Evolutionary conservation across 2,113 vertebrate genomes (phyloP).

Genomic region (Euleptes europaea): DNA sequence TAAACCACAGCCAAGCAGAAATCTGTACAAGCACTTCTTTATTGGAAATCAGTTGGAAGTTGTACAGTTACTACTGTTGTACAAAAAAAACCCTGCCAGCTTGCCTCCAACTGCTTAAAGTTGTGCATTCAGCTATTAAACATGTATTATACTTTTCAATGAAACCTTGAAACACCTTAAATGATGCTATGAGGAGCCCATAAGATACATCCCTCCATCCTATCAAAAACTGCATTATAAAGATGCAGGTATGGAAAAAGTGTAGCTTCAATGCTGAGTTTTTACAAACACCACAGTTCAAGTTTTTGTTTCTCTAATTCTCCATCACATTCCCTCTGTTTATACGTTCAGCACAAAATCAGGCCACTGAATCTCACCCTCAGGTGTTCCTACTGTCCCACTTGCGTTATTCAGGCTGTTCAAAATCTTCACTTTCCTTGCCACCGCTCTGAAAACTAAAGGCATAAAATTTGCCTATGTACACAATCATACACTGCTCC

Average conservation of each 20-base stretch:
- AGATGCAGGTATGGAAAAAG: neutral
- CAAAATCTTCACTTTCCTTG: conserved; percentile 36
- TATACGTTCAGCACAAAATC: conserved; percentile 25
- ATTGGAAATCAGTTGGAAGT: conserved; percentile 58
- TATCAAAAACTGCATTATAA: neutral
- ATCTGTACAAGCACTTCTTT: conserved; percentile 64
- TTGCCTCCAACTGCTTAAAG: conserved; percentile 42
- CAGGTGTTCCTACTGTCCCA: neutral
- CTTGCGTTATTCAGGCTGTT: neutral
- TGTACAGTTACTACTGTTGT: conserved; percentile 55
- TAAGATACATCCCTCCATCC: neutral
- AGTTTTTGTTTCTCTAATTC: neutral
- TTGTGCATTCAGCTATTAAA: conserved; percentile 36
- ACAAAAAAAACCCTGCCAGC: conserved; percentile 56
- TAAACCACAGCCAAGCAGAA: neutral
- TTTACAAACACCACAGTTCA: conserved; percentile 41
- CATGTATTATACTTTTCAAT: conserved; percentile 22
- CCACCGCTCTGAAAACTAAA: conserved; percentile 40
- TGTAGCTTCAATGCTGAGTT: conserved; percentile 17
- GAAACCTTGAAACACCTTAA: conserved; percentile 38
- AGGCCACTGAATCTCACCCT: neutral
- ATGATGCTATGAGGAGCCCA: neutral
- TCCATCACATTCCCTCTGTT: neutral
- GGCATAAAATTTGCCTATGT: conserved; percentile 31
- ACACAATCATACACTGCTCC: conserved; percentile 11